phyloP scores from a whole-genome alignment of 2,113 vertebrate species.

The Thunnus thynnus region DNA sequence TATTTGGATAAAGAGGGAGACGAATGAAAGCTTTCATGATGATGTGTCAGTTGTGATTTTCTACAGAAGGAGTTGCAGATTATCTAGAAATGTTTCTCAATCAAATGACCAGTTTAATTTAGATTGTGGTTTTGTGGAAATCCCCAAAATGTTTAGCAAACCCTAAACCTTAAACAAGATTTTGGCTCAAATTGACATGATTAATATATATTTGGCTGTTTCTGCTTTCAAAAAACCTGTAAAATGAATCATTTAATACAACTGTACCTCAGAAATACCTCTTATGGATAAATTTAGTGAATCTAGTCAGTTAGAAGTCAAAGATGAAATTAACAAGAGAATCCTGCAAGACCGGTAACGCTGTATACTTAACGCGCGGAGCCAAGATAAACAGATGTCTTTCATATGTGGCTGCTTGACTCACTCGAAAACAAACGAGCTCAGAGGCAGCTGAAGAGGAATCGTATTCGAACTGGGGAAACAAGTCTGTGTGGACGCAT shows the following conservation, averaged over 20 bases:
- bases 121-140: no score
- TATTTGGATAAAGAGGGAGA: neutral
- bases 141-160: no score
- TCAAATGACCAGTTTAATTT: neutral
- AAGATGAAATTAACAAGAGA: neutral
- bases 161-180: no score
- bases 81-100: constrained; percentile 8
- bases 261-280: no score
- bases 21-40: neutral
- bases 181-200: no score
- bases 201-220: neutral
- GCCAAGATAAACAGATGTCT: constrained; percentile 33
- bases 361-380: neutral
- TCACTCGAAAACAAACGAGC: constrained; percentile 25
- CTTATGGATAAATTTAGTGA: neutral
- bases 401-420: neutral
- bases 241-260: no score
- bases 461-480: constrained; percentile 15
- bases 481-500: constrained; percentile 26
- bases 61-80: neutral
- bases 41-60: neutral
- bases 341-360: neutral
- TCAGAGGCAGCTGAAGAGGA: neutral
- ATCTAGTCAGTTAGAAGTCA: neutral
- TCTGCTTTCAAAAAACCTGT: neutral